Percentiles rank a stretch among this genome's conserved stretches.
These are phyloP conservation scores for Gymnarchus niloticus DNA, from an alignment of 2,113 vertebrate genomes.

Conservation along the genomic window DNA sequence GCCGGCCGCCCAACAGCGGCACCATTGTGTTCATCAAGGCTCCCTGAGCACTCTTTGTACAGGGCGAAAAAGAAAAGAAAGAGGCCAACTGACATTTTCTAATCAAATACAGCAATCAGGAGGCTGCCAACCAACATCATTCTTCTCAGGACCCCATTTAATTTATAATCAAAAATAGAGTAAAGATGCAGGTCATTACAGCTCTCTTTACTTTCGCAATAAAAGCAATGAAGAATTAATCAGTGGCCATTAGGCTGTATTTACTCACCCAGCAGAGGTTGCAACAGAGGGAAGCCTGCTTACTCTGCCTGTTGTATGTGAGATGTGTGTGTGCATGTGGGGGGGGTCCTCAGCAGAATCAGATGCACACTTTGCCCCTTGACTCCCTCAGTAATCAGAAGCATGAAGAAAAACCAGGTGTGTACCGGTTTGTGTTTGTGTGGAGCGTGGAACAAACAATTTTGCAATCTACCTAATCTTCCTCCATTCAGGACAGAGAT, in stretches of 20 bases:
- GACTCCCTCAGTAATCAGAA: neutral
- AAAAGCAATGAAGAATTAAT: conserved; percentile 99
- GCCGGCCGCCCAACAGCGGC: conserved; percentile 43
- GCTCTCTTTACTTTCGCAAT: conserved; percentile 89
- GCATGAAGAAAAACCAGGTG: conserved; percentile 11
- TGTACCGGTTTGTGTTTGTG: neutral
- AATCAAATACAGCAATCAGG: conserved; percentile 78
- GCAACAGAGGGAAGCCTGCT: conserved; percentile 41
- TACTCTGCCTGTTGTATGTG: conserved; percentile 43
- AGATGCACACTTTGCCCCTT: conserved; percentile 31
- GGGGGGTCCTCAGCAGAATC: conserved; percentile 37
- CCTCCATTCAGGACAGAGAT: conserved; percentile 4
- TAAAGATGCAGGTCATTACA: conserved; percentile 88
- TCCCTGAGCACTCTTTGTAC: conserved; percentile 46
- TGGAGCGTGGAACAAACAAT: neutral
- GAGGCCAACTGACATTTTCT: conserved; percentile 68
- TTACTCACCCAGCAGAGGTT: conserved; percentile 64
- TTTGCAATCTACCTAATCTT: conserved; percentile 14
- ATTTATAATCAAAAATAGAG: conserved; percentile 93
- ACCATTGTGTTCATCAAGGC: conserved; percentile 62
- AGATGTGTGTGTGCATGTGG: neutral
- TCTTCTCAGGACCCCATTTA: conserved; percentile 95
- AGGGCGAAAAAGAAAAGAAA: conserved; percentile 49
- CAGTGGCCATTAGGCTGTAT: conserved; percentile 97
- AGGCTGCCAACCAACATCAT: conserved; percentile 83